Percentiles rank a stretch among this genome's conserved stretches.
Evolutionary conservation across 2,113 vertebrate species (phyloP).

Genomic region (Thamnophis sirtalis): DNA sequence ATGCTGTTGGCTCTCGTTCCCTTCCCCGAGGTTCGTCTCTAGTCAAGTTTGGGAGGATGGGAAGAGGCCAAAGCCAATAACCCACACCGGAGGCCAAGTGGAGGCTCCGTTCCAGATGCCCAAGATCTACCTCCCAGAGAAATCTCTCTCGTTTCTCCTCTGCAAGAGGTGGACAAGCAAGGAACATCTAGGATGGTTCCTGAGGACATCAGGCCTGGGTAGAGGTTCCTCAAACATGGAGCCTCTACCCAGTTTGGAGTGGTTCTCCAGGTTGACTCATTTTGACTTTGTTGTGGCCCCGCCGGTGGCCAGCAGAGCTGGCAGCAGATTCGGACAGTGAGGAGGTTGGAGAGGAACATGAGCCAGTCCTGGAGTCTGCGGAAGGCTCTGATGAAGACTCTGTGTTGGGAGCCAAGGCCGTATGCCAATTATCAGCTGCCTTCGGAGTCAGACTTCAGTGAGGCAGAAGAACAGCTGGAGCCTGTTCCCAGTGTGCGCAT

Average conservation of each 20-base stretch:
- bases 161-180: background rate
- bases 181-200: background rate
- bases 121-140: background rate
- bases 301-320: no score
- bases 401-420: no score
- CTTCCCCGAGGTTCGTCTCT: background rate
- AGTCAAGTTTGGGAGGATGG: background rate
- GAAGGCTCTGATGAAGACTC: no score
- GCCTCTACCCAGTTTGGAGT: background rate
- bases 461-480: no score
- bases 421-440: no score
- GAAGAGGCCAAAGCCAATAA: background rate
- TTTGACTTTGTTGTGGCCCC: no score
- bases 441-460: no score
- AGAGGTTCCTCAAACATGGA: background rate
- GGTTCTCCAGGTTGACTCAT: background rate
- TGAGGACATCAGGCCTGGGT: background rate
- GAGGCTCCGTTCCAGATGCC: background rate
- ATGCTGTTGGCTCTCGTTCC: background rate
- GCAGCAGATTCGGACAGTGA: no score
- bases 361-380: no score
- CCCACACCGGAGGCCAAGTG: background rate
- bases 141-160: no score
- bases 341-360: no score
- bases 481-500: no score